phyloP scores from a whole-genome alignment of 2,888 invertebrate genomes.

The Aphelenchoides bicaudatus region DNA sequence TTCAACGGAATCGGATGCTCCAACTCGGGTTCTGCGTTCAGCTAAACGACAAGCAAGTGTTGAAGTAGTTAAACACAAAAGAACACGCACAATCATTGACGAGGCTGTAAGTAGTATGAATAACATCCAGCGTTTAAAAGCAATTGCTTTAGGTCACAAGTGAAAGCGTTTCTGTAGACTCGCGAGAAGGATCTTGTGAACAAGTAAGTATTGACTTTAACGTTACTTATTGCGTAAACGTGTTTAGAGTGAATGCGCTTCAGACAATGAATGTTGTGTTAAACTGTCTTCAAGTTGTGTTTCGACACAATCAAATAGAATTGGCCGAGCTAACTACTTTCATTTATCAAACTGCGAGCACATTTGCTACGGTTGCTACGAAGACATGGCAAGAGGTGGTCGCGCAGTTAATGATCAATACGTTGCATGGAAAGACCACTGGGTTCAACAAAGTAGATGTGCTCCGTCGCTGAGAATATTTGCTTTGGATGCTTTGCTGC shows the following conservation, averaged over 20 bases:
- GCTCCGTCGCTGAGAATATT: slow-evolving; percentile 32
- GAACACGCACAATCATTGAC: too few species aligned
- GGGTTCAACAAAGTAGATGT: slow-evolving; percentile 36
- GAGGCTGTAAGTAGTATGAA: too few species aligned
- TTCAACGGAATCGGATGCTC: not conserved
- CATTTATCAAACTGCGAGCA: slow-evolving; percentile 43
- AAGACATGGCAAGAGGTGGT: slow-evolving; percentile 39
- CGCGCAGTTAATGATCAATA: slow-evolving; percentile 31
- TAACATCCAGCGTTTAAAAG: too few species aligned
- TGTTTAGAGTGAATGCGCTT: slow-evolving; percentile 36
- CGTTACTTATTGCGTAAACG: too few species aligned
- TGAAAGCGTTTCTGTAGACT: slow-evolving; percentile 12
- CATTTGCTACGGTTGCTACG: slow-evolving; percentile 41
- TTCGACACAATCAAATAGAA: slow-evolving; percentile 8
- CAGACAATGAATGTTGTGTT: slow-evolving; percentile 33
- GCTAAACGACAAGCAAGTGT: not conserved
- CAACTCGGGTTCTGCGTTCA: slow-evolving; percentile 3
- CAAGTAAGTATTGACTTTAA: too few species aligned
- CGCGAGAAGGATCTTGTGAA: slow-evolving; percentile 40
- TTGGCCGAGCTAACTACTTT: slow-evolving; percentile 25
- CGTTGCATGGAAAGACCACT: slow-evolving; percentile 35
- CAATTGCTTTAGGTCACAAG: not conserved
- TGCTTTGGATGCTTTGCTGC: slow-evolving; percentile 42
- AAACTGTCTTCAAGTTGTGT: slow-evolving; percentile 22
- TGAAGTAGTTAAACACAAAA: too few species aligned